Percentiles rank a stretch among this genome's conserved stretches.
These are phyloP conservation scores for Cerastoderma edule DNA, from an alignment of 2,888 invertebrate genomes.

Conservation along the genomic window DNA sequence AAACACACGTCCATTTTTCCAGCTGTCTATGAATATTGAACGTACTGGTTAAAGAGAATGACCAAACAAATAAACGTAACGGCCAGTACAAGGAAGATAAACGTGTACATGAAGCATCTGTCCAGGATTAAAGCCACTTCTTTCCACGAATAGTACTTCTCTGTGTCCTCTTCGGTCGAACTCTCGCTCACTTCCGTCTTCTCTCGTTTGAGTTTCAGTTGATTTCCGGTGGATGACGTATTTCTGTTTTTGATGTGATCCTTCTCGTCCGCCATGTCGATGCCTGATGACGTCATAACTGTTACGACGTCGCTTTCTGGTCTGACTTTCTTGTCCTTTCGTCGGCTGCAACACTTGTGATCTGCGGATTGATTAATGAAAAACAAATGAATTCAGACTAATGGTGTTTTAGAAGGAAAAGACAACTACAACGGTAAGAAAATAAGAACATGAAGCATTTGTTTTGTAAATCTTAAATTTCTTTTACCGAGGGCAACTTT, in stretches of 20 bases:
- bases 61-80: constrained; percentile 36
- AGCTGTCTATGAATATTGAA: no score
- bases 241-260: not conserved
- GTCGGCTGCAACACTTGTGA: constrained; percentile 13
- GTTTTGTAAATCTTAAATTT: no score
- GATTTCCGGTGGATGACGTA: not conserved
- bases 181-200: not conserved
- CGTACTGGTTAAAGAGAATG: constrained; percentile 12
- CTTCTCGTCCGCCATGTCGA: not conserved
- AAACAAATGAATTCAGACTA: no score
- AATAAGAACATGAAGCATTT: no score
- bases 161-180: not conserved
- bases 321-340: not conserved
- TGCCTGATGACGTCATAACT: not conserved
- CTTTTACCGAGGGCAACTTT: no score
- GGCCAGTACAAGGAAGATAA: constrained; percentile 31
- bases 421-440: no score
- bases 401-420: no score
- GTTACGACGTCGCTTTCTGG: constrained; percentile 3
- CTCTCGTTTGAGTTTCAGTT: not conserved
- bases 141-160: constrained; percentile 49
- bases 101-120: constrained; percentile 56
- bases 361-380: no score
- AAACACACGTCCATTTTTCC: no score
- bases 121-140: constrained; percentile 56